Evolutionary conservation across 1,140 invertebrate species (phyloP).

Genomic region (Cydia fagiglandana): DNA sequence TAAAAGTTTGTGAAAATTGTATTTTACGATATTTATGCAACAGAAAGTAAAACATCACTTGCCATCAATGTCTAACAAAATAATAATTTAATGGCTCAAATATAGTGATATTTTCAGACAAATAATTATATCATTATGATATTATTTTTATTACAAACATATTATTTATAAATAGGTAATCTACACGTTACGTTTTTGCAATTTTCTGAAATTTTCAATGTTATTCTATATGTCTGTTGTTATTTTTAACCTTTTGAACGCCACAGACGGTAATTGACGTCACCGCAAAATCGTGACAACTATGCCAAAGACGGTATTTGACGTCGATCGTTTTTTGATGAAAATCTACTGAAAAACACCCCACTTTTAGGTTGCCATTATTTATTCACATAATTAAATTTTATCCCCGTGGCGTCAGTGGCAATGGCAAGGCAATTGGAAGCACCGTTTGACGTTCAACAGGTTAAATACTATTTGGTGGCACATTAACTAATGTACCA

Average conservation of each 20-base stretch:
- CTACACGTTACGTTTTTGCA: constrained; percentile 14
- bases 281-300: too few relatives aligned
- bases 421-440: too few relatives aligned
- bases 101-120: constrained; percentile 8
- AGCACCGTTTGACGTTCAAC: too few relatives aligned
- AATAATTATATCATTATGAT: constrained; percentile 20
- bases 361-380: too few relatives aligned
- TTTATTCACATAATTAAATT: too few relatives aligned
- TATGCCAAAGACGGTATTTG: too few relatives aligned
- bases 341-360: too few relatives aligned
- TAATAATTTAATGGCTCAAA: constrained; percentile 42
- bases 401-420: too few relatives aligned
- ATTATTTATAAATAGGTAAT: constrained; percentile 16
- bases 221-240: constrained; percentile 9
- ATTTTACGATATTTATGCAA: constrained; percentile 32
- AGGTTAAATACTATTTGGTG: too few relatives aligned
- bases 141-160: constrained; percentile 19
- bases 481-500: neutral
- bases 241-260: too few relatives aligned
- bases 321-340: too few relatives aligned
- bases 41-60: constrained; percentile 42
- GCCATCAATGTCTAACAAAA: constrained; percentile 32
- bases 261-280: too few relatives aligned
- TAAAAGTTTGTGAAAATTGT: constrained; percentile 24
- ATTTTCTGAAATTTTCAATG: neutral